Base-by-base conservation (phyloP, 2,888 invertebrate species). In the Smittia aterrima region DNA sequence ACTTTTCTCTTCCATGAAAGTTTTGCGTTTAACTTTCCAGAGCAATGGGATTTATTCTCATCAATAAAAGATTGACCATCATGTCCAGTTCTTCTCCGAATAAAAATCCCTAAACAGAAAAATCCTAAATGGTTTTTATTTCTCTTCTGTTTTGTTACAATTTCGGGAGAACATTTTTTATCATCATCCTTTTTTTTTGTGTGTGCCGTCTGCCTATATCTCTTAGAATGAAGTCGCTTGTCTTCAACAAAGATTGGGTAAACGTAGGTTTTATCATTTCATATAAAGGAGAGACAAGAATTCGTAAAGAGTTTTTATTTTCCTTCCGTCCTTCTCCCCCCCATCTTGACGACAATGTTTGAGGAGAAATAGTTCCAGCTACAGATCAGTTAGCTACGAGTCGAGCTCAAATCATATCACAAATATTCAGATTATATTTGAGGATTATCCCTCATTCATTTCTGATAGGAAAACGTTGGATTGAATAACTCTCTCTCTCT, bases 51-150 rank as follows among this genome's bases (percentile, higher is more conserved):
- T n/a, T n/a, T n/a, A n/a, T n/a, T n/a, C n/a, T n/a, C n/a, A n/a
- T n/a, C n/a, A n/a, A n/a, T n/a, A n/a, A n/a, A n/a, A 18, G 18
- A 16, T 54, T 54, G n/a, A n/a, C 22, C 54, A 11, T 54, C 38
- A 4, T 38, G 4, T 38, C 9, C 38, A 38, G 38, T 38, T 38
- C 38, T 38, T 38, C 38, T 38, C 9, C 38, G 9, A 38, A 38
- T 38, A 38, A 38, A 38, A 38, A 4, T 38, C n/a, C n/a, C n/a
- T n/a, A n/a, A n/a, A n/a, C n/a, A n/a, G n/a, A n/a, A n/a, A 16
- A 47, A 47, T 47, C 47, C 47, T 47, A 47, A 47, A 47, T 47
- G 47, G 47, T 47, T 47, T 47, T 16, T 47, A n/a, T 47, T 47
- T 47, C 32, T 32, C 32, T 9, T 32, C 32, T 11, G 11, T 47